A percentile compares a stretch with the other conserved stretches of the same genome.
phyloP scores from a whole-genome alignment of 2,113 vertebrate species.

The Nipponia nippon region DNA sequence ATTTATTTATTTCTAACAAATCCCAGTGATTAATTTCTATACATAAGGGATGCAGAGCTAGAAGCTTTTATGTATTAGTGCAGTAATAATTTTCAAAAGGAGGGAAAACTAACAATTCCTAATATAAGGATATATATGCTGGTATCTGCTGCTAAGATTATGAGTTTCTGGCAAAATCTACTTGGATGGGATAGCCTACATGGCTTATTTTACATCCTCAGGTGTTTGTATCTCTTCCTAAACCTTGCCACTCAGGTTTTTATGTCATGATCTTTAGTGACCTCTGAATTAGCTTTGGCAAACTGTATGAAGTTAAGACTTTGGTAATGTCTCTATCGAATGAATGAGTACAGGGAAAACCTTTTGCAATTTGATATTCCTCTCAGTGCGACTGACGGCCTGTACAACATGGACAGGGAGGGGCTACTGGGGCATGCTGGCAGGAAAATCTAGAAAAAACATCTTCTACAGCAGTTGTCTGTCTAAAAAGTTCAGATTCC shows the following conservation, averaged over 20 bases:
- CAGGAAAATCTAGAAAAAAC: neutral
- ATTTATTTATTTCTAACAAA: neutral
- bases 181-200: neutral
- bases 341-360: neutral
- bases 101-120: neutral
- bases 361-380: neutral
- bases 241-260: neutral
- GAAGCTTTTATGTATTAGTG: neutral
- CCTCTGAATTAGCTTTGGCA: neutral
- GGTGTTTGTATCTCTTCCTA: neutral
- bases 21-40: neutral
- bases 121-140: neutral
- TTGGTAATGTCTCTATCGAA: neutral
- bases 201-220: neutral
- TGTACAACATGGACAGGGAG: neutral
- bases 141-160: neutral
- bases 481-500: neutral
- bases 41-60: neutral
- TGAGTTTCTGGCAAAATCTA: neutral
- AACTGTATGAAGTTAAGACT: neutral
- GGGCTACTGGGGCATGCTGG: rapidly evolving
- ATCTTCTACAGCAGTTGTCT: neutral
- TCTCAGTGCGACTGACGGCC: neutral
- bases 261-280: neutral
- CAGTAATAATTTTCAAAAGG: neutral